phyloP scores from a whole-genome alignment of 1,140 invertebrate genomes.

The Pogonognathellus flavescens region DNA sequence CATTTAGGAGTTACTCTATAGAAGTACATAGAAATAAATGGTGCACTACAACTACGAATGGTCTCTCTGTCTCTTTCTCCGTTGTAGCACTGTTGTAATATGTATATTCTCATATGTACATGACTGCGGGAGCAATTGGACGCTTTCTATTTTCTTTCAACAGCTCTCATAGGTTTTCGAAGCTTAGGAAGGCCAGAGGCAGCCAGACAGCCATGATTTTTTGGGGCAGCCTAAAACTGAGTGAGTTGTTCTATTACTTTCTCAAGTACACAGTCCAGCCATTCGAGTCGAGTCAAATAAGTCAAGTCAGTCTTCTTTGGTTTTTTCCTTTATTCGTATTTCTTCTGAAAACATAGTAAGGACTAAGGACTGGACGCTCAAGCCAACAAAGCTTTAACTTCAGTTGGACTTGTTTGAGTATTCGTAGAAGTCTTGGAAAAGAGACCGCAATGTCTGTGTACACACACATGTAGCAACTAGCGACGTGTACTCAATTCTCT shows the following conservation, averaged over 20 bases:
- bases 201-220: slow-evolving; percentile 10
- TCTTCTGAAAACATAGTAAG: slow-evolving; percentile 1
- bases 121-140: background rate
- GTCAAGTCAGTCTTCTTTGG: slow-evolving; percentile 19
- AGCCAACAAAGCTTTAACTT: slow-evolving; percentile 19
- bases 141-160: slow-evolving; percentile 10
- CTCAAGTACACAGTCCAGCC: background rate
- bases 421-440: slow-evolving; percentile 7
- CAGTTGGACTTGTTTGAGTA: slow-evolving; percentile 2
- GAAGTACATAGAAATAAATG: background rate
- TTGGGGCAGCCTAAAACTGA: slow-evolving; percentile 10
- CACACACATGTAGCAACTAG: background rate
- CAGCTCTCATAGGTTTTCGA: background rate
- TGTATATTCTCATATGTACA: background rate
- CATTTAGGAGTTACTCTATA: too few species aligned
- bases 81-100: background rate
- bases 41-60: background rate
- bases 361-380: background rate
- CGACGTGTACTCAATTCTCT: background rate
- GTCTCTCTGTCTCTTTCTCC: slow-evolving; percentile 25
- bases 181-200: background rate
- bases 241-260: slow-evolving; percentile 18
- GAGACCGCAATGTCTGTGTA: background rate
- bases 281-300: background rate
- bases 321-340: slow-evolving; percentile 41